Evolutionary conservation across 2,888 invertebrate genomes (phyloP), one percentile per base, ranked within the genome.

Genomic region (Meteorus cinctellus): DNA sequence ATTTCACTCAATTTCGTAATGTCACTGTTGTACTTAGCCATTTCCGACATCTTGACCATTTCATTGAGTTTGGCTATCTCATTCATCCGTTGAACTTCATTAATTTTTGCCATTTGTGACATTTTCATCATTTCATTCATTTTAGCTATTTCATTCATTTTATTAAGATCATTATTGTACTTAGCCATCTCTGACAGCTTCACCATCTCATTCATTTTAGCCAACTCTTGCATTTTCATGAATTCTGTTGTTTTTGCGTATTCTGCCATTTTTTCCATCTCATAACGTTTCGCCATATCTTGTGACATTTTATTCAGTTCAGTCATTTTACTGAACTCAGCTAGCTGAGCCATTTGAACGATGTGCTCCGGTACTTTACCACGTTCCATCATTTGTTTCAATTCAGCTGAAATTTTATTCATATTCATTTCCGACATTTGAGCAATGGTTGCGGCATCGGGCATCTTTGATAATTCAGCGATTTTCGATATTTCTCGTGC

Each of bases 341-440:
- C 89, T 0, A 89, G 79, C 76, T 89, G 89, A 4, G 89, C 89
- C 89, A 89, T 89, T 82, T 89, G 89, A 55, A 89, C 89, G 68
- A 89, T 89, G 74, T 89, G 89, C 69, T 89, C 89, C 0, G 89
- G 89, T 2, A 89, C 89, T 75, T 89, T 89, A 6, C 89, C 89
- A 5, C 89, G 83, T 66, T 89, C 89, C 89, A 89, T 89, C 89
- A 89, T 89, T 69, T 89, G 89, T 75, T 89, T 89, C 67, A 89
- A 71, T 70, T 89, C 89, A 0, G 89, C 89, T 0, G 89, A 89
- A n/a, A 89, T 89, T 75, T 89, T 89, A 76, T 89, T 89, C 89
- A 89, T 88, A 48, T 89, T 89, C 80, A 89, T 85, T 62, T 89
- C 89, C 0, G 89, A 88, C 88, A 89, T 89, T 66, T 89, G 89